Conservation (phyloP, 2,888 invertebrate genomes). For the Cryptus armator region DNA sequence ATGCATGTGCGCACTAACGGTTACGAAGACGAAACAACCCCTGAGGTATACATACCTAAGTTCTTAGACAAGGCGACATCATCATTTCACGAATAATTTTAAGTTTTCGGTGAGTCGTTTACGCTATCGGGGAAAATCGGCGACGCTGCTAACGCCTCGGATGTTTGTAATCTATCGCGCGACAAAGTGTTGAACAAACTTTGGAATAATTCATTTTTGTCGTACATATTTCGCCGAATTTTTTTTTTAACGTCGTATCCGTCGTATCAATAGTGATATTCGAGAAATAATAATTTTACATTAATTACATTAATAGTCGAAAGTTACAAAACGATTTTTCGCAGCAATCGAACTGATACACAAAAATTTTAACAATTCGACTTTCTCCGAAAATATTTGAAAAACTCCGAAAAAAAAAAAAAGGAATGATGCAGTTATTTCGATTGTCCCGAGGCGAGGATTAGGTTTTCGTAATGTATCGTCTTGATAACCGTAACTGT, state of each 20-base stretch:
- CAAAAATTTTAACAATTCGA: no score
- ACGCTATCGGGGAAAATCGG: background rate
- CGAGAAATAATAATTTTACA: no score
- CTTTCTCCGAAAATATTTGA: no score
- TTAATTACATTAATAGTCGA: no score
- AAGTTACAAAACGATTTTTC: no score
- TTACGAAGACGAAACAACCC: constrained; percentile 20
- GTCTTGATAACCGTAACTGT: background rate
- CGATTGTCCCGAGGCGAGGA: background rate
- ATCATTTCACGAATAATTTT: background rate
- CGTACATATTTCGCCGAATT: no score
- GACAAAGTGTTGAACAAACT: background rate
- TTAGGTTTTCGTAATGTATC: background rate
- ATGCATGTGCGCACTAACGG: constrained; percentile 56
- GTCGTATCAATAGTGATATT: no score
- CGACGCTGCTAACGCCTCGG: background rate
- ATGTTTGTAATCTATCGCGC: background rate
- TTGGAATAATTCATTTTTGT: background rate
- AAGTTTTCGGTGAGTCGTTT: background rate
- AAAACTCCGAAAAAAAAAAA: no score
- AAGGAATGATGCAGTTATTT: no score
- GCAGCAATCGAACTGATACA: no score
- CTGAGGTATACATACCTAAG: background rate
- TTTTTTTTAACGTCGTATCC: background rate
- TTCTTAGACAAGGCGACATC: constrained; percentile 19